Evolutionary conservation across 2,113 vertebrate genomes (phyloP).

Genomic region (Anoplopoma fimbria): DNA sequence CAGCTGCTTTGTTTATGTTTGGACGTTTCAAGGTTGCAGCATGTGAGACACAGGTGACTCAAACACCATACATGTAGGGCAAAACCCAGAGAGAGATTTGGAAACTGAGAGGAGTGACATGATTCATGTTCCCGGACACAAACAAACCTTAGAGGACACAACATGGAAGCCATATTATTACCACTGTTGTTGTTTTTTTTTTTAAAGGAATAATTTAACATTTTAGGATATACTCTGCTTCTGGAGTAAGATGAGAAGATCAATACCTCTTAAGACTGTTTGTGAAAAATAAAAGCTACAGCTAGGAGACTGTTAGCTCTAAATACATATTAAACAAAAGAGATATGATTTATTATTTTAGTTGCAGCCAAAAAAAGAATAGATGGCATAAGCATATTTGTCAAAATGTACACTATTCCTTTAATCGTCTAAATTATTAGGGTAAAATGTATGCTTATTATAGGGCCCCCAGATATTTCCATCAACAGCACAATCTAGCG

Average conservation of each 20-base stretch:
- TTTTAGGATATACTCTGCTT: background rate
- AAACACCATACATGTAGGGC: background rate
- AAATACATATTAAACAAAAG: too few species aligned
- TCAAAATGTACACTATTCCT: background rate
- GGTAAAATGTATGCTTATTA: background rate
- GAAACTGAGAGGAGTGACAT: background rate
- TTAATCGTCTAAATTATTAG: background rate
- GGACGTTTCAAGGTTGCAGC: background rate
- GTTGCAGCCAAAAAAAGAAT: background rate
- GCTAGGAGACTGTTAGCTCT: too few species aligned
- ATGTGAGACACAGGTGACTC: background rate
- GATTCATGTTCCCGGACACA: background rate
- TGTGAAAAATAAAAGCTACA: too few species aligned
- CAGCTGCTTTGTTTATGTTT: background rate
- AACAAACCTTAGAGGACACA: background rate
- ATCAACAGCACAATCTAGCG: background rate
- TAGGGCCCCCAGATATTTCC: background rate
- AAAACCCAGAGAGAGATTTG: background rate
- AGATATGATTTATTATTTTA: too few species aligned
- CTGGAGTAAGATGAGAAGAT: background rate
- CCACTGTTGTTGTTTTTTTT: background rate
- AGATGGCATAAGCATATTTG: background rate
- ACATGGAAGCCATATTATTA: background rate
- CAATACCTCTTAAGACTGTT: background rate
- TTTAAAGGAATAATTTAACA: background rate